phyloP scores from a whole-genome alignment of 2,797 vertebrate genomes.

The Platyrinchus mystaceus region DNA sequence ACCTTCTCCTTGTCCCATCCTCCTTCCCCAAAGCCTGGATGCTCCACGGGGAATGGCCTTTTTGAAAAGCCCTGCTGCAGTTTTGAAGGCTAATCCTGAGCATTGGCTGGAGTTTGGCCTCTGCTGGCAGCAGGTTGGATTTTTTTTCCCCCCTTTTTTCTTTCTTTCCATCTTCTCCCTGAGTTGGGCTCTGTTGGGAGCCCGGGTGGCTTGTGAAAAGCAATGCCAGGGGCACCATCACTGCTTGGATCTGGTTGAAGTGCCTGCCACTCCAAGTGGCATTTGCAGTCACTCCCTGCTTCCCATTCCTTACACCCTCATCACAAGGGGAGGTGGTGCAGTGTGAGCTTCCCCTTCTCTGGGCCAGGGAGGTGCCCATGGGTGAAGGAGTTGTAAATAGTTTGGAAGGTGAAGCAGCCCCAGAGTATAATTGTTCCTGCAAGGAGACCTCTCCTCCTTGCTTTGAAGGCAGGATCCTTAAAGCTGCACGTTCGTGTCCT shows the following conservation, averaged over 20 bases:
- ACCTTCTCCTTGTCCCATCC: not conserved
- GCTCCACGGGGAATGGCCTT: not conserved
- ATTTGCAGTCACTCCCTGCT: not conserved
- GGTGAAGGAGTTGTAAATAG: not conserved
- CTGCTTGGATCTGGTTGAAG: not conserved
- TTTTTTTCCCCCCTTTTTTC: fast-evolving
- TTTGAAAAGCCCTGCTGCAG: not conserved
- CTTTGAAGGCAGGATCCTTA: not conserved
- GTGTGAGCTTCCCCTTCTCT: not conserved
- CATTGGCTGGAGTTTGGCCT: not conserved
- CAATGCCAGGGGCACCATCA: not conserved
- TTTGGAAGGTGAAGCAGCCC: constrained; percentile 19
- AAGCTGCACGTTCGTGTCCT: not conserved
- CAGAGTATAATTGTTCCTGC: not conserved
- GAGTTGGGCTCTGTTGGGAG: not conserved
- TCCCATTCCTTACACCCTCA: not conserved
- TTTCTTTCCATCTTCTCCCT: not conserved
- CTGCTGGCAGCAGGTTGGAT: not conserved
- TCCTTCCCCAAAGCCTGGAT: not conserved
- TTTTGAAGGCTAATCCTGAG: not conserved
- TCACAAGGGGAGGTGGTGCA: not conserved
- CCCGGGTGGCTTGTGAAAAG: not conserved
- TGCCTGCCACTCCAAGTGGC: constrained; percentile 31
- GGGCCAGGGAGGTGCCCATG: not conserved
- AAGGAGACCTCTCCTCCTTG: not conserved